Evolutionary conservation across 2,888 invertebrate species (phyloP), one percentile per base, ranked within the genome.

Genomic region (Sinotaia quadrata): DNA sequence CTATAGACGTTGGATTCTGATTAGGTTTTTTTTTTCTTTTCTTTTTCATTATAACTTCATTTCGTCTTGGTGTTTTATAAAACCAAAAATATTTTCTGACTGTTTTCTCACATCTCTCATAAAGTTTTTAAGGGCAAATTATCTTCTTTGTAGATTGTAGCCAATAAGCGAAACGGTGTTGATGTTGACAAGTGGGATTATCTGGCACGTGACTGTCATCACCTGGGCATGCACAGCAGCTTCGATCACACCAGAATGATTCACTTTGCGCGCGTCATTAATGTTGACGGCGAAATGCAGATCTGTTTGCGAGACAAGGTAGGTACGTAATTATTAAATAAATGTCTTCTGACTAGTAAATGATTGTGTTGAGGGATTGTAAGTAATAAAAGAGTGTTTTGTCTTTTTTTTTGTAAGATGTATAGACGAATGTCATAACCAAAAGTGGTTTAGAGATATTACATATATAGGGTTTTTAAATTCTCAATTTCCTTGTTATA

Each of bases 171-270:
- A 31, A 91, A 90, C 71, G 91, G 90, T 5, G 87, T 92, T 24
- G 92, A 92, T 83, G 92, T 92, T 1, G 92, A 92, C 83, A 92
- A 92, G 81, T 91, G 91, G 90, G 93, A 93, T 79, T 93, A 93
- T 81, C 86, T 93, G 37, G 84, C 90, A 27, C 88, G 93, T 27
- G 93, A 92, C 81, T 88, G 88, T 37, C 85, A 88, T 56, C 85
- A 87, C 69, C 80, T 90, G n/a, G 90, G 90, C 37, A 81, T 90
- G 5, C 82, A 81, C 33, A 86, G 85, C 56, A 84, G 83, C 56
- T 90, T 90, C 78, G 89, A 90, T 75, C 89, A 89, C 72, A 72
- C 79, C 51, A 83, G 90, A 5, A 78, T 89, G 33, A 81, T 90
- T 49, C 81, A 88, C 52, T 88, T 87, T 74, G 84, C 85, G 12